phyloP scores from a whole-genome alignment of 2,888 invertebrate species.

The Agelastica alni region DNA sequence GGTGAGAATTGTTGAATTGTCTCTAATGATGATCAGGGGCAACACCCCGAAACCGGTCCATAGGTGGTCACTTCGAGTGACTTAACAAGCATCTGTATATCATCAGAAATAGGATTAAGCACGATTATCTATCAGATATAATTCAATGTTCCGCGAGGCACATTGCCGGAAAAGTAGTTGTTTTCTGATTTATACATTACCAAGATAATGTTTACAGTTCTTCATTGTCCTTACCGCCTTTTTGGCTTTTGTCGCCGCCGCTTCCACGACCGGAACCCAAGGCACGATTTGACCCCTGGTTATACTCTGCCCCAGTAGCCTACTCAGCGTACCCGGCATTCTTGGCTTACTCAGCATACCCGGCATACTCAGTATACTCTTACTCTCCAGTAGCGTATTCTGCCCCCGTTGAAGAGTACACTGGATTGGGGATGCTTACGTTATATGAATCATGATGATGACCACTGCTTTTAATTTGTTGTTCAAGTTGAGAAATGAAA shows the following conservation, averaged over 20 bases:
- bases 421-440: neutral
- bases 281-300: constrained; percentile 24
- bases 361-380: constrained; percentile 23
- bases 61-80: no score
- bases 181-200: neutral
- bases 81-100: no score
- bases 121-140: no score
- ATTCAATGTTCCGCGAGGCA: no score
- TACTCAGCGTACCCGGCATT: constrained; percentile 19
- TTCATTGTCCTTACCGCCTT: constrained; percentile 32
- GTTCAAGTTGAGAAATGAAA: no score
- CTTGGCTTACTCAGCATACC: constrained; percentile 20
- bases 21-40: no score
- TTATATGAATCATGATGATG: no score
- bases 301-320: constrained; percentile 22
- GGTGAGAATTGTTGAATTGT: no score
- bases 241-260: constrained; percentile 32
- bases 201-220: constrained; percentile 26
- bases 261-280: constrained; percentile 28
- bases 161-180: no score
- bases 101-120: no score
- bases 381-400: constrained; percentile 25
- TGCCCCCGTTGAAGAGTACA: constrained; percentile 15
- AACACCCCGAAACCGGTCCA: no score
- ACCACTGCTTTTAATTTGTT: no score